Conservation (phyloP, 2,888 invertebrate species). For the Octodonta nipae region DNA sequence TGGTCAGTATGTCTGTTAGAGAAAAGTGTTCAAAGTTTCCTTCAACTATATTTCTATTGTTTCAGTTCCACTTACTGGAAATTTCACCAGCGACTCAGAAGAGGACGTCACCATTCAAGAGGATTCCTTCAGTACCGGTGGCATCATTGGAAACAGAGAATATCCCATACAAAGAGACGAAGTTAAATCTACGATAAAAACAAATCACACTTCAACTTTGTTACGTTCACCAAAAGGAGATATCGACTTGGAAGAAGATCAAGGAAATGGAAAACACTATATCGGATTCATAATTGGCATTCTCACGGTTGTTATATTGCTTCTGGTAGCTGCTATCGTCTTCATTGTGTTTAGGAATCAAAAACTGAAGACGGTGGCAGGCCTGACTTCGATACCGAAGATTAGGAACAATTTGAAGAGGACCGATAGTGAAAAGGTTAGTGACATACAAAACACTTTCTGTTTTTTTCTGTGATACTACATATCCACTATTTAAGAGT, state of each 20-base stretch:
- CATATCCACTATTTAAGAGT: too few relatives aligned
- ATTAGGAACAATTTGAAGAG: conserved; percentile 26
- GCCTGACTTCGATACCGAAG: conserved; percentile 8
- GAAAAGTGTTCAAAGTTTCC: not conserved
- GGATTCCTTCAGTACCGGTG: conserved; percentile 27
- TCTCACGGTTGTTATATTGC: conserved; percentile 56
- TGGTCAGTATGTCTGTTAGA: too few relatives aligned
- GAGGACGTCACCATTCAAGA: conserved; percentile 27
- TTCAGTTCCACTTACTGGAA: conserved; percentile 45
- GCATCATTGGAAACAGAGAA: too few relatives aligned
- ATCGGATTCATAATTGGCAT: conserved; percentile 57
- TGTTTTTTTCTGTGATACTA: too few relatives aligned
- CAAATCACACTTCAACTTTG: conserved; percentile 8
- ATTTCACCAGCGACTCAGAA: conserved; percentile 48
- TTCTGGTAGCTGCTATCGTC: conserved; percentile 54
- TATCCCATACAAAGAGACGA: conserved; percentile 57
- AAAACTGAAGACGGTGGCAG: conserved; percentile 37
- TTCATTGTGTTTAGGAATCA: conserved; percentile 56
- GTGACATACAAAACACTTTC: not conserved
- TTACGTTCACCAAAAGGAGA: too few relatives aligned
- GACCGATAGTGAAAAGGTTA: conserved; percentile 25
- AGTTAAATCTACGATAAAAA: conserved; percentile 44
- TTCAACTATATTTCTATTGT: conserved; percentile 3
- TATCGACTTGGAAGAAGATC: conserved; percentile 34
- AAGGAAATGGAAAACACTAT: conserved; percentile 40